A percentile compares a stretch with the other conserved stretches of the same genome.
Conservation (phyloP, 2,888 invertebrate species). For the Melinaea marsaeus region DNA sequence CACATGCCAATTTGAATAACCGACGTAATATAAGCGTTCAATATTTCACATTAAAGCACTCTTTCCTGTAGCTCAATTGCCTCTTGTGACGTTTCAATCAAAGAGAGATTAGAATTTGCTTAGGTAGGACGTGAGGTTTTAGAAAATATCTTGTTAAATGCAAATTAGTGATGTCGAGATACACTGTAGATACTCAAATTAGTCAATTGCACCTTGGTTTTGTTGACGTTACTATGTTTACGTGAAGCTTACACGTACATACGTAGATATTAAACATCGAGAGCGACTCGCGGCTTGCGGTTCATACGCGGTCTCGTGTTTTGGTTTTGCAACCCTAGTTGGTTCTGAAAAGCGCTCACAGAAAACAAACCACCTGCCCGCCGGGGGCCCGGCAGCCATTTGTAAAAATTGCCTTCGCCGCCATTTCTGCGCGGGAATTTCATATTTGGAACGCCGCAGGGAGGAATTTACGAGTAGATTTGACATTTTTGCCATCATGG, state of each 20-base stretch:
- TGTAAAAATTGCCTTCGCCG: conserved; percentile 75
- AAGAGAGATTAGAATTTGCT: conserved; percentile 47
- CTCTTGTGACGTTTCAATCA: conserved; percentile 25
- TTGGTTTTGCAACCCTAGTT: conserved; percentile 30
- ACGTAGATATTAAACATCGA: conserved; percentile 18
- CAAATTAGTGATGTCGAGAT: conserved; percentile 61
- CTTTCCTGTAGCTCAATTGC: conserved; percentile 16
- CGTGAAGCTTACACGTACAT: not conserved
- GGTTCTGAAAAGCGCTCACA: conserved; percentile 37
- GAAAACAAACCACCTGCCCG: conserved; percentile 58
- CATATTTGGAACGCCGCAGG: conserved; percentile 73
- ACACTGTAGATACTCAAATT: conserved; percentile 48
- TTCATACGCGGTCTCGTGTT: conserved; percentile 23
- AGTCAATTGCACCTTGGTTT: conserved; percentile 41
- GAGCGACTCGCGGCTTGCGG: conserved; percentile 26
- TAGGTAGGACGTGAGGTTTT: conserved; percentile 64
- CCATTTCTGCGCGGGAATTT: conserved; percentile 75
- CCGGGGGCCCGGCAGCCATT: conserved; percentile 71
- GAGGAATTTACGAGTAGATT: conserved; percentile 61
- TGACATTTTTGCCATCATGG: conserved; percentile 68
- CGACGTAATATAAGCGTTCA: conserved; percentile 51
- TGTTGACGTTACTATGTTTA: conserved; percentile 7
- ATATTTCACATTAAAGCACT: conserved; percentile 20
- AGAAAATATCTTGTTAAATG: conserved; percentile 63
- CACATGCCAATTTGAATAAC: conserved; percentile 51